Evolutionary conservation across 2,113 vertebrate genomes (phyloP).

Genomic region (Oncorhynchus clarkii): DNA sequence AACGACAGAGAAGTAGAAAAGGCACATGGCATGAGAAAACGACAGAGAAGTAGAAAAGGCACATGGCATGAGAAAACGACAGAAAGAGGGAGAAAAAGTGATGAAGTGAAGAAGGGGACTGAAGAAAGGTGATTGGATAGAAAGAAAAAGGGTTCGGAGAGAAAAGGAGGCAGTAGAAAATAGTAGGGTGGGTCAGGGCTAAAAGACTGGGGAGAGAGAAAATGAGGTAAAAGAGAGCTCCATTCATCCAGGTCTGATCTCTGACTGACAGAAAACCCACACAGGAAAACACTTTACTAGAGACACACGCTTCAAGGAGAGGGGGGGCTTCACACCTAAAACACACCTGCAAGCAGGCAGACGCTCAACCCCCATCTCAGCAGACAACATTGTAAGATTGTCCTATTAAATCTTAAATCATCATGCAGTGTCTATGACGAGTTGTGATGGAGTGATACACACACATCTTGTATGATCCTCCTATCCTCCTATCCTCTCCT

Average conservation of each 20-base stretch:
- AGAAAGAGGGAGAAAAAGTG: neutral
- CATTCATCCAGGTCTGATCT: constrained; percentile 3
- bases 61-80: neutral
- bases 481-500: constrained; percentile 45
- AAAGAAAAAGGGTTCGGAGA: neutral
- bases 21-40: neutral
- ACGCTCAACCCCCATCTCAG: constrained; percentile 6
- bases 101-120: neutral
- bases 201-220: constrained; percentile 44
- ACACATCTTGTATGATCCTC: too few species aligned
- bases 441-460: too few species aligned
- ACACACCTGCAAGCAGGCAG: constrained; percentile 7
- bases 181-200: constrained; percentile 48
- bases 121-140: neutral
- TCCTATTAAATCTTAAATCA: too few species aligned
- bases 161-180: constrained; percentile 10
- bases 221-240: constrained; percentile 48
- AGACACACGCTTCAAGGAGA: neutral
- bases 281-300: constrained; percentile 8
- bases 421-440: too few species aligned
- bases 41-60: neutral
- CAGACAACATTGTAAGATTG: too few species aligned
- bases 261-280: constrained; percentile 2
- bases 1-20: too few species aligned
- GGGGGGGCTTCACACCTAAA: neutral